Base-by-base conservation (phyloP, 1,140 invertebrate species). In the Trachelipus rathkii region DNA sequence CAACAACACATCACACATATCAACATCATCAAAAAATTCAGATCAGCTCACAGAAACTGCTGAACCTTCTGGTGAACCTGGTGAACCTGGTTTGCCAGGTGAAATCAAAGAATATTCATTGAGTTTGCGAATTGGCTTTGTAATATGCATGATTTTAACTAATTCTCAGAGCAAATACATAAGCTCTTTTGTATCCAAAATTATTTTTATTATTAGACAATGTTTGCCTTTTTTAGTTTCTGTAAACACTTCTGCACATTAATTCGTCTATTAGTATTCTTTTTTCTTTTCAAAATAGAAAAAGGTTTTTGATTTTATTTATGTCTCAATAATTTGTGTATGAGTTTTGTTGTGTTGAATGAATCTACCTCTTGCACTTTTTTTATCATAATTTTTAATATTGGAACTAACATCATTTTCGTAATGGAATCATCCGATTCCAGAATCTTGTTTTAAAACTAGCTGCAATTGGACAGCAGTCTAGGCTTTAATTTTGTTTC, bases 31-130 rank as follows among this genome's bases (percentile, higher is more conserved):
- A 50, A 50, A 50, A 50, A 10, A 10, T 70, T 24, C 79, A 81
- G 79, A 78, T 10, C 77, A 81, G 46, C 69, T 81, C 44, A 74
- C 79, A 43, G 67, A 75, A 50, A 81, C 77, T 43, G n/a, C 44
- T 81, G 15, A 66, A 69, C 79, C 79, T 24, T 33, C 75, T 67
- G 79, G 79, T 45, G 79, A 81, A 72, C 53, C 74, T 10, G 79
- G 79, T 45, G 79, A 81, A 44, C 33, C 70, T 43, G 79, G 79
- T 68, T 21, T 53, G 19, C 44, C 74, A 78, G 79, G 79, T 81
- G 60, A 68, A 44, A 60, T 74, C 33, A 33, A 33, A 33, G 46
- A 19, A 19, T 10, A 0, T n/a, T 44, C 24, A 44, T 23, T 71
- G 19, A 8, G 21, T 44, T 24, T 44, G 43, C n/a, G 8, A 60